Evolutionary conservation across 2,113 vertebrate species (phyloP).

Genomic region (Aplodontia rufa): DNA sequence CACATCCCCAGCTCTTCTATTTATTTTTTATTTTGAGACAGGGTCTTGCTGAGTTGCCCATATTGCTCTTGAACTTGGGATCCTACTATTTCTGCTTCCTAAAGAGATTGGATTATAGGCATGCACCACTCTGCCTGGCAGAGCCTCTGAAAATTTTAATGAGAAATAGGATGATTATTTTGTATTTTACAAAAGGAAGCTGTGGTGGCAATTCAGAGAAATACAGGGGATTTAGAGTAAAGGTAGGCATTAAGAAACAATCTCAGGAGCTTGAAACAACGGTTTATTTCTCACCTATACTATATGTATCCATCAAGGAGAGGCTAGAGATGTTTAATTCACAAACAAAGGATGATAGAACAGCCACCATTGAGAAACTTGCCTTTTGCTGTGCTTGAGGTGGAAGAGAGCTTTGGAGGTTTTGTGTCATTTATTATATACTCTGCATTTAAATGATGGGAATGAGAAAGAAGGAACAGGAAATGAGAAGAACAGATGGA

Average conservation of each 20-base stretch:
- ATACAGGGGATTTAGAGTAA: neutral
- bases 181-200: constrained; percentile 13
- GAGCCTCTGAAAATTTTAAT: neutral
- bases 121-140: neutral
- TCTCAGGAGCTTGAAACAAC: neutral
- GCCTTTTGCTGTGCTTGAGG: neutral
- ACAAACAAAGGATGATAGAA: neutral
- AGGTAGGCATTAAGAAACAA: neutral
- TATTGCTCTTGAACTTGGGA: too few relatives aligned
- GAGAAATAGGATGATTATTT: neutral
- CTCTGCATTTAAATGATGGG: neutral
- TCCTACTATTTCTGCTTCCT: too few relatives aligned
- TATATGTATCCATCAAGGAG: neutral
- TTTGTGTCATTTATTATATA: neutral
- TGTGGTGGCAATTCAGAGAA: neutral
- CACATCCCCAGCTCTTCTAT: too few relatives aligned
- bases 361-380: neutral
- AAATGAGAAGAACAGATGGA: neutral
- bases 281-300: neutral
- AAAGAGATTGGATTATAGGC: too few relatives aligned
- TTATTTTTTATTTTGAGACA: neutral
- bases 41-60: too few relatives aligned
- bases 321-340: neutral
- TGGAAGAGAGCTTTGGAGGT: neutral
- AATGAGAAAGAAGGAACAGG: neutral